A percentile compares a stretch with the other conserved stretches of the same genome.
These are phyloP conservation scores for Sebastes kiyomatsui DNA, from an alignment of 2,797 vertebrate genomes.

Conservation along the genomic window DNA sequence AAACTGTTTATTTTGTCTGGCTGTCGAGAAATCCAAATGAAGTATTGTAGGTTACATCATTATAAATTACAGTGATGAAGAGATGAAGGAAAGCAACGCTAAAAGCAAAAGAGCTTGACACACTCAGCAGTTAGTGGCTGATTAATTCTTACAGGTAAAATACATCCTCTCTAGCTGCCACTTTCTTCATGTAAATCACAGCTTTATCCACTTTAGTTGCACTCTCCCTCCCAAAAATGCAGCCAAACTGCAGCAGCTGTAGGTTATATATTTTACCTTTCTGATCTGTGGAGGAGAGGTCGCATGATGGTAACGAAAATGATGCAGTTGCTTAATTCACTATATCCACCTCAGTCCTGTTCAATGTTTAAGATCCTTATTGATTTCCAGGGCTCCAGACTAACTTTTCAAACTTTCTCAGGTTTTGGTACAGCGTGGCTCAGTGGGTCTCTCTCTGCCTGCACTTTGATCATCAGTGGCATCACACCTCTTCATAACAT, in stretches of 20 bases:
- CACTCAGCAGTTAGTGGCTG: background rate
- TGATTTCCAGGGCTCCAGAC: no score
- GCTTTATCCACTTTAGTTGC: background rate
- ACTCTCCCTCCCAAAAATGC: background rate
- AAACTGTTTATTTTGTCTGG: slow-evolving; percentile 40
- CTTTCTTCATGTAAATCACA: background rate
- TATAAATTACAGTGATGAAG: slow-evolving; percentile 8
- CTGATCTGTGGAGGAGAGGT: no score
- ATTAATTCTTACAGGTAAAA: background rate
- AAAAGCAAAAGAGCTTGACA: background rate
- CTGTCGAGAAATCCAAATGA: background rate
- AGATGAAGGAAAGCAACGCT: background rate
- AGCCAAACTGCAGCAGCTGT: background rate
- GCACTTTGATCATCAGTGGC: no score
- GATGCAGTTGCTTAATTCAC: background rate
- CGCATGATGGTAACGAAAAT: background rate
- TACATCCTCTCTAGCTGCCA: background rate
- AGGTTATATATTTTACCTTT: background rate
- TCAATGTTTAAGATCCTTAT: no score
- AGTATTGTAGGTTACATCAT: background rate
- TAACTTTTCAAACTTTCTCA: no score
- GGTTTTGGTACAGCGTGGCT: no score
- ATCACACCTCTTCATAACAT: no score
- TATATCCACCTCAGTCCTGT: background rate
- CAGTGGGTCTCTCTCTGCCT: no score